These are phyloP conservation scores for Laspeyria flexula DNA, from an alignment of 2,888 invertebrate genomes.

Conservation along the genomic window DNA sequence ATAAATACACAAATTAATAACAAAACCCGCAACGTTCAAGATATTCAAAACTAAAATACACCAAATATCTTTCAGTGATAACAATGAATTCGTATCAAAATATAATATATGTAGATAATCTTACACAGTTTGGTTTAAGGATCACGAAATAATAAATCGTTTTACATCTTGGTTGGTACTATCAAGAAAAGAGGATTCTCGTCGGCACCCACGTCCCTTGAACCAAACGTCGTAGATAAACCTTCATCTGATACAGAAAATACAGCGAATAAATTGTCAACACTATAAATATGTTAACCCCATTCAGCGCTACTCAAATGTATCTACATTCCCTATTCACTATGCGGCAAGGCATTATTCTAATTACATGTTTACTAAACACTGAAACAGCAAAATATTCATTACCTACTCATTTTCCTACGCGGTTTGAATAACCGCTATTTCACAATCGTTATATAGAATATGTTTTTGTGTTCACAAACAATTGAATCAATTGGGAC, in stretches of 20 bases:
- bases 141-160: conserved; percentile 44
- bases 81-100: conserved; percentile 21
- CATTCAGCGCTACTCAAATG: conserved; percentile 1
- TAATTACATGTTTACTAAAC: conserved; percentile 6
- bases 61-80: conserved; percentile 11
- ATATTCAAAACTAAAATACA: conserved; percentile 8
- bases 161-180: conserved; percentile 29
- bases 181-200: conserved; percentile 37
- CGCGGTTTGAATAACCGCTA: conserved; percentile 1
- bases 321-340: not conserved
- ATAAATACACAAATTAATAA: too few species aligned
- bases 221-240: conserved; percentile 36
- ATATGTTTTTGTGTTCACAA: conserved; percentile 24
- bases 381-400: not conserved
- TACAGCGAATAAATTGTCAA: conserved; percentile 27
- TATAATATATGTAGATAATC: conserved; percentile 30
- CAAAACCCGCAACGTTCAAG: conserved; percentile 3
- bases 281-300: conserved; percentile 18
- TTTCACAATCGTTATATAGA: conserved; percentile 15
- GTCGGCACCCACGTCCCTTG: conserved; percentile 16
- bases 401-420: not conserved
- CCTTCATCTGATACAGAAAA: conserved; percentile 30
- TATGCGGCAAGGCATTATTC: not conserved
- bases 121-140: conserved; percentile 32
- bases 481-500: conserved; percentile 32